Percentiles rank a stretch among this genome's conserved stretches.
phyloP scores from a whole-genome alignment of 2,113 vertebrate genomes.

The Collichthys lucidus region DNA sequence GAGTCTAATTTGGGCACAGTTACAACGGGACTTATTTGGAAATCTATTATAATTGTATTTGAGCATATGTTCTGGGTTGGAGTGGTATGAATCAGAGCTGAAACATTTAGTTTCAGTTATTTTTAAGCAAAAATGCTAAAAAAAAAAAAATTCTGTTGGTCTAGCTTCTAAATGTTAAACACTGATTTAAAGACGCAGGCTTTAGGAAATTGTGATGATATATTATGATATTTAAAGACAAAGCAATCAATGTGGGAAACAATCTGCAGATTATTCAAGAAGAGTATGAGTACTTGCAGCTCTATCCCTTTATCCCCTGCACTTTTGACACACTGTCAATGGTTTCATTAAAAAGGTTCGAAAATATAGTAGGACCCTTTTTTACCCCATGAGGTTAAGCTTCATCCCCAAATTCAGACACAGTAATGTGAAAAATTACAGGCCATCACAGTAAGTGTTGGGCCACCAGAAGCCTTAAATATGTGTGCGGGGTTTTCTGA shows the following conservation, averaged over 20 bases:
- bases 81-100: too few relatives aligned
- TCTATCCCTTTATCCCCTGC: background rate
- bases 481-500: background rate
- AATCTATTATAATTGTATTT: too few relatives aligned
- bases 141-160: too few relatives aligned
- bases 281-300: too few relatives aligned
- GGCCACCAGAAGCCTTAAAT: background rate
- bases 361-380: too few relatives aligned
- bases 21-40: too few relatives aligned
- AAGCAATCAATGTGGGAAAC: background rate
- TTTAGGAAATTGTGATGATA: background rate
- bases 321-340: background rate
- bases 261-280: too few relatives aligned
- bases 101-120: background rate
- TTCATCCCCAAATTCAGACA: background rate
- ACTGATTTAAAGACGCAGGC: too few relatives aligned
- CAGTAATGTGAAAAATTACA: background rate
- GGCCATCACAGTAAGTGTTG: background rate
- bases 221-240: background rate
- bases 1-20: too few relatives aligned
- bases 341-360: background rate
- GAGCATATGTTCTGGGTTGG: too few relatives aligned
- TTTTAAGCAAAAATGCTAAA: background rate
- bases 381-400: background rate
- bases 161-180: too few relatives aligned